phyloP scores from a whole-genome alignment of 35 echinoderm and acorn worm genomes.

The Ophioderma brevispina region DNA sequence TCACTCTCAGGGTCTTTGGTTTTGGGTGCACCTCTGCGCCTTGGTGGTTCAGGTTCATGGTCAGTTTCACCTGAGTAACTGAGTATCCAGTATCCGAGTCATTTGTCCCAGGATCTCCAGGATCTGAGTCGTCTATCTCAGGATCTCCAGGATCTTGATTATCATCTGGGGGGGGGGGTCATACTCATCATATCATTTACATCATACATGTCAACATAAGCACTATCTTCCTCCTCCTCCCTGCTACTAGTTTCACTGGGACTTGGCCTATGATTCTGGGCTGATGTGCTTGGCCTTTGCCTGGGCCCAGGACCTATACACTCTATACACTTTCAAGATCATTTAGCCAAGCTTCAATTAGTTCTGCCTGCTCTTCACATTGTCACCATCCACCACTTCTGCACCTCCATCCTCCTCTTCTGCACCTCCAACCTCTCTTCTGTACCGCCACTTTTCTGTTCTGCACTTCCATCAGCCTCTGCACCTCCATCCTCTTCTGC shows the following conservation, averaged over 20 bases:
- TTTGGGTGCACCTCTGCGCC: no score
- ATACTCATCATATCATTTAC: no score
- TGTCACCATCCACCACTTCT: background rate
- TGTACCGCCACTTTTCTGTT: background rate
- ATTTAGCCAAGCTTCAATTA: background rate
- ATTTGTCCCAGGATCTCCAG: no score
- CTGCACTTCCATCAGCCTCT: background rate
- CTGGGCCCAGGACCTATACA: background rate
- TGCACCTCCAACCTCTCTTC: background rate
- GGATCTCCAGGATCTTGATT: no score
- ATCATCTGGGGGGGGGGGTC: no score
- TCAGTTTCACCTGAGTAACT: no score
- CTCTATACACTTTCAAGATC: background rate
- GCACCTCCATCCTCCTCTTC: conserved; percentile 3
- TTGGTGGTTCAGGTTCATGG: no score
- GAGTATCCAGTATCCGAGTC: no score
- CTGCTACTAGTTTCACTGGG: background rate
- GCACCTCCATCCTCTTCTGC: conserved; percentile 1
- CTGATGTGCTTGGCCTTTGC: background rate
- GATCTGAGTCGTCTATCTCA: no score
- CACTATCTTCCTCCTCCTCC: background rate
- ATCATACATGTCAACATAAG: no score
- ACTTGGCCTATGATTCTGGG: background rate
- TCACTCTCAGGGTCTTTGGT: no score
- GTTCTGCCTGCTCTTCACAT: background rate